phyloP scores from a whole-genome alignment of 2,888 invertebrate genomes.

The Drosophila limbata region DNA sequence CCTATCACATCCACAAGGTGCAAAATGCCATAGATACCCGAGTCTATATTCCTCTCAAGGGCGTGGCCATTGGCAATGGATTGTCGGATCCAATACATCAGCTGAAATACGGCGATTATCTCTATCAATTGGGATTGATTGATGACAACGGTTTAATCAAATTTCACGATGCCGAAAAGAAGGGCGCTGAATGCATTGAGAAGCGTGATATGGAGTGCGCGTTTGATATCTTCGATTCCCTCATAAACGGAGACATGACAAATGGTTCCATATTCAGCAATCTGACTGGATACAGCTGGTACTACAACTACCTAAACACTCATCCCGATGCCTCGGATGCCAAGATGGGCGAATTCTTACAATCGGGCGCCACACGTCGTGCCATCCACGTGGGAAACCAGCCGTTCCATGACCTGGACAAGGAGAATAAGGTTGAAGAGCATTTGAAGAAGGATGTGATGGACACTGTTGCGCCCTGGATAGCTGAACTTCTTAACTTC shows the following conservation, averaged over 20 bases:
- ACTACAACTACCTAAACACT: conserved; percentile 86
- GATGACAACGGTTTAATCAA: conserved; percentile 87
- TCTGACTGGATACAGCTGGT: conserved; percentile 82
- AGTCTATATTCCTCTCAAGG: conserved; percentile 84
- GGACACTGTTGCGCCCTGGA: conserved; percentile 91
- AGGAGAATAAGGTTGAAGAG: conserved; percentile 88
- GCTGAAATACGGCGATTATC: conserved; percentile 91
- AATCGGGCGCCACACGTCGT: conserved; percentile 87
- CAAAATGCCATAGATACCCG: conserved; percentile 82
- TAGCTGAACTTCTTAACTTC: conserved; percentile 89
- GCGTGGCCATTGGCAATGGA: conserved; percentile 90
- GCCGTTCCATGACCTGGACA: conserved; percentile 87
- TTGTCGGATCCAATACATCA: conserved; percentile 92
- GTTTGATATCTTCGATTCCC: conserved; percentile 89
- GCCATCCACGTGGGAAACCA: conserved; percentile 94
- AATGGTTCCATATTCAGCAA: conserved; percentile 90
- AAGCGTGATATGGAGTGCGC: conserved; percentile 89
- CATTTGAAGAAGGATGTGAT: conserved; percentile 92
- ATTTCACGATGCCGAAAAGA: conserved; percentile 88
- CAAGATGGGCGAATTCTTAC: conserved; percentile 81
- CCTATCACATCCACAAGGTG: conserved; percentile 87
- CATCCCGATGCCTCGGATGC: conserved; percentile 88
- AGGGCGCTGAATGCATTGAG: conserved; percentile 87
- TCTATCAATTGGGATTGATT: conserved; percentile 90
- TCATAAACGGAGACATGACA: conserved; percentile 87